Conservation (phyloP, 2,113 vertebrate genomes). For the Raja brachyura region DNA sequence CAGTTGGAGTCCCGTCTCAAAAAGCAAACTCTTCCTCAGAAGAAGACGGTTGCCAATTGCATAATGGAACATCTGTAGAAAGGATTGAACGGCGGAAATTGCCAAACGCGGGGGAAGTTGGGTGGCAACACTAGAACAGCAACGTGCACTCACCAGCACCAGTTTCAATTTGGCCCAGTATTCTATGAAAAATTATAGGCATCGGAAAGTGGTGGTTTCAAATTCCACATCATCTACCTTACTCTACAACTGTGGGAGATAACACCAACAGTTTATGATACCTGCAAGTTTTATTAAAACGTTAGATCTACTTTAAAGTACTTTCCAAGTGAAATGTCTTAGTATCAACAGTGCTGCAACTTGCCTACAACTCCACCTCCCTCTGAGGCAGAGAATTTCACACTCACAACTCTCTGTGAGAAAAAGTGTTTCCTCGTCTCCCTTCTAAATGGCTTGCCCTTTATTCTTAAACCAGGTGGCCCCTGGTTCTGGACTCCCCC, state of each 20-base stretch:
- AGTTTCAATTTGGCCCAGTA: neutral
- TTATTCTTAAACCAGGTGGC: too few relatives aligned
- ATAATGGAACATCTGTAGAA: neutral
- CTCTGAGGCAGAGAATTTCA: too few relatives aligned
- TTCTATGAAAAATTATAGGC: neutral
- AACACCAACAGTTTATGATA: too few relatives aligned
- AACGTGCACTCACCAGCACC: neutral
- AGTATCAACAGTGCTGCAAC: too few relatives aligned
- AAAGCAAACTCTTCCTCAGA: neutral
- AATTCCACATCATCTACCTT: neutral
- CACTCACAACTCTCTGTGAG: too few relatives aligned
- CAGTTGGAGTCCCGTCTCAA: neutral
- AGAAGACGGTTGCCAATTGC: neutral
- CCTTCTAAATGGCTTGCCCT: too few relatives aligned
- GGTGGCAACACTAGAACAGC: neutral
- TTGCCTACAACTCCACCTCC: too few relatives aligned
- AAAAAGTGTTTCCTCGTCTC: too few relatives aligned
- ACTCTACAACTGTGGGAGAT: neutral
- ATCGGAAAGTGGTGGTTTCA: neutral
- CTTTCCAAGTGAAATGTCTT: neutral
- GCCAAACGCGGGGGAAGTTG: neutral
- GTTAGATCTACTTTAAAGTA: too few relatives aligned
- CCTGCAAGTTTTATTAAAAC: too few relatives aligned
- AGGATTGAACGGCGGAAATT: neutral
- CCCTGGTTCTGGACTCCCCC: too few relatives aligned